Base-by-base conservation (phyloP, 2,888 invertebrate species). In the Criorhina ranunculi region DNA sequence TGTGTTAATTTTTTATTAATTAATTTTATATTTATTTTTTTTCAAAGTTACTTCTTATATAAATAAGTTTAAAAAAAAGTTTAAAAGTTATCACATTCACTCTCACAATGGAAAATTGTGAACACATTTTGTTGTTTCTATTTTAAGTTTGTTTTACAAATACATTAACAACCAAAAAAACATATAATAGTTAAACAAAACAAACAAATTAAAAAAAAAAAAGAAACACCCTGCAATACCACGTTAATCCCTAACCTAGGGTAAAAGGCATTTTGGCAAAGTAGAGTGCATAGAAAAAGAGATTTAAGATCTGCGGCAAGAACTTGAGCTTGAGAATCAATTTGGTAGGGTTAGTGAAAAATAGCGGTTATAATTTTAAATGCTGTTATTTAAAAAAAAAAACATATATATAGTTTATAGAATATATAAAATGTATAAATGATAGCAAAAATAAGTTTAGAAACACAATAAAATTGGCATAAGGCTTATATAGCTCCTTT, bases 251-350 rank as follows among this genome's bases (percentile, higher is more conserved):
- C 64, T 75, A 85, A 66, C 85, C 75, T 66, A 40, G 85, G 85
- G 85, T 80, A 85, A 85, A 85, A 85, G 83, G 83, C 57, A 73
- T 83, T 69, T 17, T 81, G 80, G 64, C 75, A 86, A 72, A 76
- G 75, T 57, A 60, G 60, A 60, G 70, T 75, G 55, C 53, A 12
- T 35, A 35, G 37, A 53, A 70, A 85, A 86, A 83, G 53, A 76
- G 69, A 80, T 80, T 80, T 80, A 37, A 46, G 17, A 49, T 80
- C 85, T 76, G 66, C 80, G 85, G 85, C 85, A 85, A 85, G 85
- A 85, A 66, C 69, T 53, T 73, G 33, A 66, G 66, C 15, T 69
- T 44, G 24, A 49, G 29, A 53, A 51, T 59, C 2, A 17, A 17
- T 51, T 51, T 42, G n/a, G n/a, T n/a, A 37, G 40, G n/a, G 55